Conservation (phyloP, 2,797 vertebrate species). For the Esox lucius region DNA sequence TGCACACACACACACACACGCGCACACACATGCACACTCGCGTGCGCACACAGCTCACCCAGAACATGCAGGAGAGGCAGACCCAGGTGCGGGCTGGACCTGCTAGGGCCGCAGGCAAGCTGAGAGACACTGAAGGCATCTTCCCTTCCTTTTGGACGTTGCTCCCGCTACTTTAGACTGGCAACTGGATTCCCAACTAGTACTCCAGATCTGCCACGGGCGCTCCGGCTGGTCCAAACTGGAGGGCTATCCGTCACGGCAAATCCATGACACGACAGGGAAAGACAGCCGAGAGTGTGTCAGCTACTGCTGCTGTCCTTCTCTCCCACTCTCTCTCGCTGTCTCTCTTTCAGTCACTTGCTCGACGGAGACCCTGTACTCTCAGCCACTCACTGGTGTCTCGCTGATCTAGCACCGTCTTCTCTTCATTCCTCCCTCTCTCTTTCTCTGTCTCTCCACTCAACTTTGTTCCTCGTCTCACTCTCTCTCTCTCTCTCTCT, state of each 20-base stretch:
- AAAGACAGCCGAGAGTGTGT: slow-evolving; percentile 29
- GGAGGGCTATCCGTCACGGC: slow-evolving; percentile 36
- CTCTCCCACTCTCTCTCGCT: slow-evolving; percentile 33
- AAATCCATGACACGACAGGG: slow-evolving; percentile 67
- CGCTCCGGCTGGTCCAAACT: slow-evolving; percentile 58
- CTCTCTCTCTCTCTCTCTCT: neutral
- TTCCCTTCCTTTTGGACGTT: slow-evolving; percentile 25
- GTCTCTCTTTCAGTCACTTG: slow-evolving; percentile 23
- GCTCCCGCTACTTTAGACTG: slow-evolving; percentile 51
- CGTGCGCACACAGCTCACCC: slow-evolving; percentile 78
- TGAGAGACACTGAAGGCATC: slow-evolving; percentile 79
- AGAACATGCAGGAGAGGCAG: slow-evolving; percentile 95
- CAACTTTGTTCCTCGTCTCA: slow-evolving; percentile 20
- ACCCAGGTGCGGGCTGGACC: slow-evolving; percentile 85
- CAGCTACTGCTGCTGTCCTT: slow-evolving; percentile 27
- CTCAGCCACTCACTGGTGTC: slow-evolving; percentile 17
- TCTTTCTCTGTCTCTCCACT: slow-evolving; percentile 18
- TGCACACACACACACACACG: neutral
- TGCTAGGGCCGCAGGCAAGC: slow-evolving; percentile 74
- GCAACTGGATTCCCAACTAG: slow-evolving; percentile 10
- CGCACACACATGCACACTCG: no score
- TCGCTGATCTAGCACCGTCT: slow-evolving; percentile 10
- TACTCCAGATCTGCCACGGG: slow-evolving; percentile 26
- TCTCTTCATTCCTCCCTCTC: slow-evolving; percentile 27
- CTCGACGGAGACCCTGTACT: slow-evolving; percentile 15